phyloP scores from a whole-genome alignment of 2,888 invertebrate genomes.

The Lampropteryx suffumata region DNA sequence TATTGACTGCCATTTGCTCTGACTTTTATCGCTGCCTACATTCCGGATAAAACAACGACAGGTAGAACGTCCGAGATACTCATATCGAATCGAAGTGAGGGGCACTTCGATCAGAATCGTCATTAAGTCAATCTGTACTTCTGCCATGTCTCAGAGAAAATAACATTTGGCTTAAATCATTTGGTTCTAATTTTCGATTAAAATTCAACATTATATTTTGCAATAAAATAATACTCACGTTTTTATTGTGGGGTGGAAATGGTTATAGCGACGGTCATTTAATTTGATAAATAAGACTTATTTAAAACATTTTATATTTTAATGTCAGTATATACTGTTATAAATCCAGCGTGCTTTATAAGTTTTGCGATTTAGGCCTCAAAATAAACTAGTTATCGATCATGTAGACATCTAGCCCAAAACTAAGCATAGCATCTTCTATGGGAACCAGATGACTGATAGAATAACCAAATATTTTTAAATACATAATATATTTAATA shows the following conservation, averaged over 20 bases:
- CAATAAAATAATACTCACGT: slow-evolving; percentile 34
- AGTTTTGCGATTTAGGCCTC: slow-evolving; percentile 30
- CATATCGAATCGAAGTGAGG: slow-evolving; percentile 28
- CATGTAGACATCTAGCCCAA: too few species aligned
- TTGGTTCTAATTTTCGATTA: slow-evolving; percentile 33
- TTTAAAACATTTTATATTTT: slow-evolving; percentile 1
- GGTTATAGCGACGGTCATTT: background rate
- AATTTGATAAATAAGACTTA: slow-evolving; percentile 21
- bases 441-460: too few species aligned
- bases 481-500: too few species aligned
- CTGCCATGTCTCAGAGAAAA: background rate
- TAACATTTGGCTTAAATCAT: slow-evolving; percentile 21
- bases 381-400: too few species aligned
- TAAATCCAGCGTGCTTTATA: slow-evolving; percentile 3
- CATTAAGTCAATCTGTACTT: slow-evolving; percentile 14
- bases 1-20: slow-evolving; percentile 82
- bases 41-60: slow-evolving; percentile 76
- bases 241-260: slow-evolving; percentile 27
- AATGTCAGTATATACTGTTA: too few species aligned
- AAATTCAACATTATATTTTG: slow-evolving; percentile 33
- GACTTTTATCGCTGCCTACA: slow-evolving; percentile 80
- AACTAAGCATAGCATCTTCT: too few species aligned
- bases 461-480: too few species aligned
- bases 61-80: slow-evolving; percentile 53
- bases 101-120: slow-evolving; percentile 24